Base-by-base conservation (phyloP, 1,140 invertebrate genomes). In the Pseudomyrmex gracilis region DNA sequence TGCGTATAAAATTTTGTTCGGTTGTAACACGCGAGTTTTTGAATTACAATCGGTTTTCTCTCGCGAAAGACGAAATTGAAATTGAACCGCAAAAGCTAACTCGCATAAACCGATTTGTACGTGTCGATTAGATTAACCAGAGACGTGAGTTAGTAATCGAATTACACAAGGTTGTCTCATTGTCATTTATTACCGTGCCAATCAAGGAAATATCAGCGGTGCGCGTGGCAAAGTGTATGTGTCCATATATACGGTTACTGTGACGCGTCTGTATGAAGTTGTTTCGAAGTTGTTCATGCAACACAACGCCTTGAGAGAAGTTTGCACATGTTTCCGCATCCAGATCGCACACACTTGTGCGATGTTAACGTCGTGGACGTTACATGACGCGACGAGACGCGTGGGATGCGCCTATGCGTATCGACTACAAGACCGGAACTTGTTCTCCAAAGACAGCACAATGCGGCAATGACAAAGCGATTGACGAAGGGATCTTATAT, bases 301-400 rank as follows among this genome's bases (percentile, higher is more conserved):
- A 13, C 61, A 10, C 24, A 24, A 67, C 47, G 61, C 73, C 73
- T 77, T 77, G 24, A 66, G 73, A 66, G 73, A 77, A 77, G 73
- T 77, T 77, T 77, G 61, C 73, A 34, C 73, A 77, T 77, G 61
- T 77, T 77, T 77, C 22, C 49, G 60, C 61, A 77, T 67, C 73
- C 45, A 77, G 64, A 77, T 67, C n/a, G n/a, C n/a, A 47, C n/a
- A 12, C 73, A 15, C 64, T 51, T 34, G 24, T 77, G 12, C 47
- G 67, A 67, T 24, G 61, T 43, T 77, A 77, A 77, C n/a, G 24
- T 77, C 47, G 47, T 55, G 66, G 13, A 53, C 61, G n/a, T 77
- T 77, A 77, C 73, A 49, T 20, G 73, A 67, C 12, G 73, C 9
- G 73, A 77, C 24, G 15, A 17, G 13, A 53, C 13, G 60, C 67